These are phyloP conservation scores for Willowsia nigromaculata DNA, from an alignment of 2,888 invertebrate genomes.

Conservation along the genomic window DNA sequence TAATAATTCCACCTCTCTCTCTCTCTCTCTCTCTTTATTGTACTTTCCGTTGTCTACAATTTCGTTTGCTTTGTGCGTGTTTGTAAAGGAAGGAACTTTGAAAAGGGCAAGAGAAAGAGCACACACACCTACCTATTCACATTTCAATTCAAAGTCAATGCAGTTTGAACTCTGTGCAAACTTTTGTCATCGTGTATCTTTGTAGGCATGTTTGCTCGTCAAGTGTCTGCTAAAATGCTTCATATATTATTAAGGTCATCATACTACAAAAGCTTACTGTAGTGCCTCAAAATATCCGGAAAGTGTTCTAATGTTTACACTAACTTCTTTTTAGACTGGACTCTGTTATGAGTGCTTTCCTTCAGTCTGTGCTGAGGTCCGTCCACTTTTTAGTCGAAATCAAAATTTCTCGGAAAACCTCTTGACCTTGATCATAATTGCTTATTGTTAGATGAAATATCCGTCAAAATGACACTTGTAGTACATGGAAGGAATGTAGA, in stretches of 20 bases:
- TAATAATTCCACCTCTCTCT: conserved; percentile 12
- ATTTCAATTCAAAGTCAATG: background rate
- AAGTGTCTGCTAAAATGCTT: conserved; percentile 61
- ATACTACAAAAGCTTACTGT: conserved; percentile 14
- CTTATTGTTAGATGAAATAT: no score
- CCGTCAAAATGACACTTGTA: background rate
- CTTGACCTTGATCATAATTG: no score
- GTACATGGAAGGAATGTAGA: no score
- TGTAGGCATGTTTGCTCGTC: background rate
- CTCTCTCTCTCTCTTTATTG: no score
- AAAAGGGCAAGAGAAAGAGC: background rate
- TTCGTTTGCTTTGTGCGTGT: background rate
- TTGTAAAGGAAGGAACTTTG: background rate
- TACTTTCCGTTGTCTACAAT: background rate
- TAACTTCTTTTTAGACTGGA: background rate
- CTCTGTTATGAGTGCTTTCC: no score
- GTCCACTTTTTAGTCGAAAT: no score
- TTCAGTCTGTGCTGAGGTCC: no score
- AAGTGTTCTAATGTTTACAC: conserved; percentile 33
- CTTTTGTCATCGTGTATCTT: background rate
- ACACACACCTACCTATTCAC: background rate
- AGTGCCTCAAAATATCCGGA: background rate
- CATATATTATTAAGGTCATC: conserved; percentile 68
- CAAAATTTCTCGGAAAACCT: no score
- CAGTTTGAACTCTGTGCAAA: background rate